These are phyloP conservation scores for Salticus scenicus DNA, from an alignment of 2,888 invertebrate genomes.

Conservation along the genomic window DNA sequence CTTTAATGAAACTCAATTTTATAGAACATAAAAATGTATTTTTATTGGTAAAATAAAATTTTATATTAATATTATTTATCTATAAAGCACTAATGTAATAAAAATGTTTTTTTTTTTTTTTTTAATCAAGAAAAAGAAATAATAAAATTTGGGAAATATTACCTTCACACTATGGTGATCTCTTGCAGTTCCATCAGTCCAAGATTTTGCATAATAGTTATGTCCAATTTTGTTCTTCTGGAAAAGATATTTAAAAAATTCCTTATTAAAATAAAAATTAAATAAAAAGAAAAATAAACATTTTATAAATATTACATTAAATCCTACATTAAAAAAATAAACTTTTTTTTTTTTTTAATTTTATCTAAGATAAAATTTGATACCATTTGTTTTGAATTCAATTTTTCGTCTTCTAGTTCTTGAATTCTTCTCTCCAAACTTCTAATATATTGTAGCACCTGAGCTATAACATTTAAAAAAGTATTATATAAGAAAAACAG, in stretches of 20 bases:
- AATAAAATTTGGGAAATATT: no score
- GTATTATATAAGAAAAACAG: no score
- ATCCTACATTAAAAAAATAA: not conserved
- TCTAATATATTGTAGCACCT: conserved; percentile 92
- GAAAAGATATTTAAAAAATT: not conserved
- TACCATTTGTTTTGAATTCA: conserved; percentile 48
- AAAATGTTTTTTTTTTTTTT: no score
- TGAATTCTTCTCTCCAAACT: conserved; percentile 90
- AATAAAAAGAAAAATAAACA: no score
- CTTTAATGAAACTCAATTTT: no score
- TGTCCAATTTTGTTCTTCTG: conserved; percentile 56
- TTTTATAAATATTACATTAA: no score
- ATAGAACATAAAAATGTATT: no score
- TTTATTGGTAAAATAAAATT: no score
- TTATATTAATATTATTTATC: no score
- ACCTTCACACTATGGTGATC: conserved; percentile 37
- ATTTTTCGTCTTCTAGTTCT: conserved; percentile 83
- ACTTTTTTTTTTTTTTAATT: no score
- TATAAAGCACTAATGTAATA: no score
- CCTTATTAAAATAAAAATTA: not conserved
- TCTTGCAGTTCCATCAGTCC: conserved; percentile 44
- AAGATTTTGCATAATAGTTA: conserved; percentile 42
- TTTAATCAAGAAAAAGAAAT: no score
- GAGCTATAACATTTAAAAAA: conserved; percentile 79
- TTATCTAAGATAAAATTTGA: not conserved